Percentiles rank a stretch among this genome's conserved stretches.
Conservation (phyloP, 2,113 vertebrate genomes). For the Callipepla californica region DNA sequence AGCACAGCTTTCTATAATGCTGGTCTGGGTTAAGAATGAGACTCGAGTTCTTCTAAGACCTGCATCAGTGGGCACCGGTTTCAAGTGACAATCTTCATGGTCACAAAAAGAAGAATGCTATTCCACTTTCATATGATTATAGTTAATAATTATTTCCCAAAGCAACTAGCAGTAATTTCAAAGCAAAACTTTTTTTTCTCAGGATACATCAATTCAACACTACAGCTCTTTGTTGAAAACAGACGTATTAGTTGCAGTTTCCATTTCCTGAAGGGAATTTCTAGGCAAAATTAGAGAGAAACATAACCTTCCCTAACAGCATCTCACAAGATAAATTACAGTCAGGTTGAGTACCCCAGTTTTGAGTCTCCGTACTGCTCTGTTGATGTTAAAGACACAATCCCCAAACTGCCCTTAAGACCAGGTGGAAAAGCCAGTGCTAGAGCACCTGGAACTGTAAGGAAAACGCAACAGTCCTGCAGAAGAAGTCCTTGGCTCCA, state of each 20-base stretch:
- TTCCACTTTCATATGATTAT: neutral
- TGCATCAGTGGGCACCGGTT: neutral
- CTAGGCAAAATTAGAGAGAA: neutral
- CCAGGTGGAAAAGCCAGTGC: neutral
- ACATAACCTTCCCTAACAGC: neutral
- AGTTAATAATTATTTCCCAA: neutral
- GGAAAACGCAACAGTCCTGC: neutral
- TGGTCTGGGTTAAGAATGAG: neutral
- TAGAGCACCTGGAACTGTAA: neutral
- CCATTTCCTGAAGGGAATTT: neutral
- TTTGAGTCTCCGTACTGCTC: neutral
- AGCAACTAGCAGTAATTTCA: conserved; percentile 11
- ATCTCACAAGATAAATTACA: neutral
- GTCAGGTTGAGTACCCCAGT: neutral
- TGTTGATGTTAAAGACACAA: neutral
- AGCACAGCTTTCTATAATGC: neutral
- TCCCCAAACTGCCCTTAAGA: neutral
- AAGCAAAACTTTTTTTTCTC: neutral
- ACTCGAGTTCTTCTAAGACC: neutral
- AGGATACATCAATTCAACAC: neutral
- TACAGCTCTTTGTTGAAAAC: neutral
- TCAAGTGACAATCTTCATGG: neutral
- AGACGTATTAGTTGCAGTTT: neutral
- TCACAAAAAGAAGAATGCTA: neutral
- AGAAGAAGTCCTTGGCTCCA: neutral